These are phyloP conservation scores for Melanotaenia pygmaea DNA, from an alignment of 2,797 vertebrate species.

Conservation along the genomic window DNA sequence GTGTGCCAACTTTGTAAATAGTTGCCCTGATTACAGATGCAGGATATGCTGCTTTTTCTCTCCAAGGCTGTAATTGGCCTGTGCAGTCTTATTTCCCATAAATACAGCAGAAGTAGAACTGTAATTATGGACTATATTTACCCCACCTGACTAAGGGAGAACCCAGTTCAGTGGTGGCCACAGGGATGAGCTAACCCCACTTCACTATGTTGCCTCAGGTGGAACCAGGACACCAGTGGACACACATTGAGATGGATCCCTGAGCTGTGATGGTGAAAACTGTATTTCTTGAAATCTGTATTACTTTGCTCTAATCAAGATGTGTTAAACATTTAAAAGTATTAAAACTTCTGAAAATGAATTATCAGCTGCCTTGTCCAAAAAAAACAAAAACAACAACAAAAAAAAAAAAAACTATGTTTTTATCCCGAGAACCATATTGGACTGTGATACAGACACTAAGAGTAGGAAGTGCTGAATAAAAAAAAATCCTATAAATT, in stretches of 20 bases:
- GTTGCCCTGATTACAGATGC: constrained; percentile 74
- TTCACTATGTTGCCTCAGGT: constrained; percentile 25
- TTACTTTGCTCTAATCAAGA: background rate
- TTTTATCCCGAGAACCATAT: background rate
- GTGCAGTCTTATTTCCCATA: constrained; percentile 74
- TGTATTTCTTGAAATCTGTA: background rate
- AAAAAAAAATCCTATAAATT: background rate
- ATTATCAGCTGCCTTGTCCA: background rate
- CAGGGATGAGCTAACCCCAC: constrained; percentile 63
- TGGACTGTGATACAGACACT: background rate
- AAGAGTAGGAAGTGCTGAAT: background rate
- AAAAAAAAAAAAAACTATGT: background rate
- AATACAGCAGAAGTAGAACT: constrained; percentile 72
- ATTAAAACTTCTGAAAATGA: background rate
- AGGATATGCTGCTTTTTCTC: constrained; percentile 60
- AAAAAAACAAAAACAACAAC: too few species aligned
- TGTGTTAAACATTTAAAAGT: background rate
- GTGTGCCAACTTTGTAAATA: constrained; percentile 62
- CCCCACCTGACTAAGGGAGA: constrained; percentile 73
- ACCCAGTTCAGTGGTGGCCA: constrained; percentile 47
- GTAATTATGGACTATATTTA: constrained; percentile 79
- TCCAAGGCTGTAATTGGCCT: constrained; percentile 79
- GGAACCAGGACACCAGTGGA: constrained; percentile 48
- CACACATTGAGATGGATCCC: background rate
- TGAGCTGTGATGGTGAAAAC: background rate